Conservation (phyloP, 2,113 vertebrate genomes). For the Scortum barcoo region DNA sequence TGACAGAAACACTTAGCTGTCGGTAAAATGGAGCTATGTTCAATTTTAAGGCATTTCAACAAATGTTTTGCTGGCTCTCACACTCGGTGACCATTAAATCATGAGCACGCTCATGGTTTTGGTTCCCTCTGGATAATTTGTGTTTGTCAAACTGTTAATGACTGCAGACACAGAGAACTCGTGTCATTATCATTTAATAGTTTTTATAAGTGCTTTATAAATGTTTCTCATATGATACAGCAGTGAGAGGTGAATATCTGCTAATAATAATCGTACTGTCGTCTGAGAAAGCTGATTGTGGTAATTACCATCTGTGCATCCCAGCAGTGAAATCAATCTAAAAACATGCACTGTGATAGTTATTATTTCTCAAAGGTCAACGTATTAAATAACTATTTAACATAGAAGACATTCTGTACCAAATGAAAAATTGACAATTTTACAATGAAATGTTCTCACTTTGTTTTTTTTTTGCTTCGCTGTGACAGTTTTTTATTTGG, state of each 20-base stretch:
- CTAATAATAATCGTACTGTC: not conserved
- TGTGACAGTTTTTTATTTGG: conserved; percentile 7
- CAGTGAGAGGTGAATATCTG: not conserved
- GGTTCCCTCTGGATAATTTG: not conserved
- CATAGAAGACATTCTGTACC: not conserved
- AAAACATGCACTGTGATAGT: not conserved
- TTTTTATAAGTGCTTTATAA: not conserved
- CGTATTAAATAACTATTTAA: not conserved
- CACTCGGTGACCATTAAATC: not conserved
- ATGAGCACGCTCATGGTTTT: not conserved
- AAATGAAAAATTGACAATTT: not conserved
- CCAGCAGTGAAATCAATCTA: not conserved
- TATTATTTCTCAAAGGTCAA: not conserved
- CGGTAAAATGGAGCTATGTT: not conserved
- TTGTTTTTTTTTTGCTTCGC: not conserved
- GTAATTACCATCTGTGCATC: not conserved
- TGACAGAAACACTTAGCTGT: not conserved
- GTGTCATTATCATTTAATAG: too few relatives aligned
- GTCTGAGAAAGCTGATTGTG: not conserved
- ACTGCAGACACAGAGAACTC: not conserved
- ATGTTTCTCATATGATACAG: not conserved
- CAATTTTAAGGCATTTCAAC: not conserved
- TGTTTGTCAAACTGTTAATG: not conserved
- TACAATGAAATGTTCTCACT: not conserved
- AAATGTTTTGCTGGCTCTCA: not conserved